Percentiles rank a stretch among this genome's conserved stretches.
These are phyloP conservation scores for Coptodon bakossiorum DNA, from an alignment of 2,113 vertebrate genomes.

Conservation along the genomic window DNA sequence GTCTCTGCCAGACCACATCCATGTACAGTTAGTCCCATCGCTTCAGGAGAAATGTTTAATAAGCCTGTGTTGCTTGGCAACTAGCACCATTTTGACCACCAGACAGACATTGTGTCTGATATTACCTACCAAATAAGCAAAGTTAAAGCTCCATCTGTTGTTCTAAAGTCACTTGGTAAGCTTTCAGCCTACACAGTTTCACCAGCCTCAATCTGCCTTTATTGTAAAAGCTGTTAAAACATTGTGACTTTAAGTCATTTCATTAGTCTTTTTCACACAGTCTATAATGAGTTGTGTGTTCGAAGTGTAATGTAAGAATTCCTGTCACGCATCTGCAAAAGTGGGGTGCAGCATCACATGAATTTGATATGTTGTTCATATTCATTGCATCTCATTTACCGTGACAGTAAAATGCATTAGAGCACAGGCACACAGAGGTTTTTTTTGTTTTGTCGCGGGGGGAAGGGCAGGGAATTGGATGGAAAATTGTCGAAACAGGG, in stretches of 20 bases:
- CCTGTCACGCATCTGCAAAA: neutral
- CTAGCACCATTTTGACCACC: neutral
- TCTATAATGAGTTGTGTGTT: neutral
- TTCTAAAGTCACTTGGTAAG: neutral
- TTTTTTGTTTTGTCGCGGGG: neutral
- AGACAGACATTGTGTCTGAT: neutral
- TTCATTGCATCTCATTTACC: neutral
- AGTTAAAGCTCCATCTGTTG: neutral
- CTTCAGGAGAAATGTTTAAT: conserved; percentile 6
- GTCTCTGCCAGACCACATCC: neutral
- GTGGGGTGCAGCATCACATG: neutral
- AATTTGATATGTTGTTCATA: neutral
- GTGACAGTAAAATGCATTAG: neutral
- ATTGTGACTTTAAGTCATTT: neutral
- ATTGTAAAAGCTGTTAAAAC: neutral
- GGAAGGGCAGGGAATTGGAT: neutral
- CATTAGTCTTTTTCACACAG: neutral
- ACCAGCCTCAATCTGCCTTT: neutral
- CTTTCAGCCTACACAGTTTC: neutral
- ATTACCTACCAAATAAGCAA: neutral
- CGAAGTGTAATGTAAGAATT: neutral
- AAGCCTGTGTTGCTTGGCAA: conserved; percentile 7
- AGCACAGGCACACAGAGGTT: neutral
- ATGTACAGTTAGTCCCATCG: neutral
- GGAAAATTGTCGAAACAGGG: neutral